These are phyloP conservation scores for Idaea biselata DNA, from an alignment of 2,888 invertebrate species.

Conservation along the genomic window DNA sequence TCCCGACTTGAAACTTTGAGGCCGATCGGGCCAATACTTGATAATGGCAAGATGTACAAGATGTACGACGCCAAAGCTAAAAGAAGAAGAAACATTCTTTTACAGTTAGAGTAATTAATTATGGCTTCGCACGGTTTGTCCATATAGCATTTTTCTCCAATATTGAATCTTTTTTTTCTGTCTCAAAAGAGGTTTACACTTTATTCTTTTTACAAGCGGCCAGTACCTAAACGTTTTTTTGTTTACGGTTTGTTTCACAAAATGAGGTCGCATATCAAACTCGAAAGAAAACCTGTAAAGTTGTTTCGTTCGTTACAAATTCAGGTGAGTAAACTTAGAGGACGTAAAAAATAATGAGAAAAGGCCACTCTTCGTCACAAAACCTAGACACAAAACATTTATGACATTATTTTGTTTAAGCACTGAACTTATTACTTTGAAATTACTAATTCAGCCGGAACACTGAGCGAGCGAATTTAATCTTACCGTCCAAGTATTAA, in stretches of 20 bases:
- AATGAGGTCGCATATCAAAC: background rate
- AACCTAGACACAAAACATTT: conserved; percentile 46
- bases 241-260: background rate
- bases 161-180: background rate
- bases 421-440: conserved; percentile 44
- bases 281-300: background rate
- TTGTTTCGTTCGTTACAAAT: conserved; percentile 32
- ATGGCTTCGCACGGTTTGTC: too few relatives aligned
- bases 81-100: too few relatives aligned
- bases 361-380: conserved; percentile 34
- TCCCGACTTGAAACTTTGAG: too few relatives aligned
- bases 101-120: too few relatives aligned
- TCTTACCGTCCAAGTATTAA: conserved; percentile 20
- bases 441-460: conserved; percentile 19
- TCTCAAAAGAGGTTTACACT: background rate
- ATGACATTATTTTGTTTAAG: conserved; percentile 43
- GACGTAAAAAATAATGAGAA: conserved; percentile 47
- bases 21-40: too few relatives aligned
- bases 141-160: background rate
- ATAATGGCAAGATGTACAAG: too few relatives aligned
- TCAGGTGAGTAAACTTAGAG: conserved; percentile 29
- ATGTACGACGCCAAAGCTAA: too few relatives aligned
- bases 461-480: conserved; percentile 21
- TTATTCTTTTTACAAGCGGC: background rate
- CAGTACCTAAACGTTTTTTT: background rate